These are phyloP conservation scores for Coranthus polyacanthus DNA, from an alignment of 2,797 vertebrate genomes.

Conservation along the genomic window DNA sequence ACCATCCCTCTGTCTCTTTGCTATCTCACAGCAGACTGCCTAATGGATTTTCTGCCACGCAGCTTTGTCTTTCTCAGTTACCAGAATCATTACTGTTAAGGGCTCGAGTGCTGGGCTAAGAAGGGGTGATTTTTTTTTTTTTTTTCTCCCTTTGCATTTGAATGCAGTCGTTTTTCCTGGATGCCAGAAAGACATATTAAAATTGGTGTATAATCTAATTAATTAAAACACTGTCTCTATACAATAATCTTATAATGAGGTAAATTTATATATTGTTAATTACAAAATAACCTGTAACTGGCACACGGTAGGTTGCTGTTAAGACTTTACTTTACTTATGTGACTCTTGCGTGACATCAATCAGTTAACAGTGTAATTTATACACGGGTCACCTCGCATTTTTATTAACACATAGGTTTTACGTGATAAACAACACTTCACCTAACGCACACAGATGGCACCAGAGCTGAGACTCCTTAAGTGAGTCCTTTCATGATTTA, in stretches of 20 bases:
- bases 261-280: background rate
- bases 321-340: too few relatives aligned
- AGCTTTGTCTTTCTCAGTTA: slow-evolving; percentile 60
- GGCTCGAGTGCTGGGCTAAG: slow-evolving; percentile 39
- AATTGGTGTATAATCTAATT: background rate
- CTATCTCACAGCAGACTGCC: slow-evolving; percentile 52
- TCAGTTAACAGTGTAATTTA: too few relatives aligned
- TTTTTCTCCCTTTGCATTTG: slow-evolving; percentile 9
- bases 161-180: background rate
- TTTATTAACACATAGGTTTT: slow-evolving; percentile 17
- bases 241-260: background rate
- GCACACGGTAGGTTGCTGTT: too few relatives aligned
- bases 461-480: background rate
- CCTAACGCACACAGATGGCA: background rate
- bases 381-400: slow-evolving; percentile 8
- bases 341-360: too few relatives aligned
- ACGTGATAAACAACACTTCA: background rate
- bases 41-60: slow-evolving; percentile 67
- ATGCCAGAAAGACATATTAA: background rate
- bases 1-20: slow-evolving; percentile 53
- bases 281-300: too few relatives aligned
- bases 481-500: background rate
- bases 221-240: background rate
- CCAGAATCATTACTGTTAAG: slow-evolving; percentile 50
- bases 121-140: slow-evolving; percentile 13